These are phyloP conservation scores for Polyploca ridens DNA, from an alignment of 2,888 invertebrate species.

Conservation along the genomic window DNA sequence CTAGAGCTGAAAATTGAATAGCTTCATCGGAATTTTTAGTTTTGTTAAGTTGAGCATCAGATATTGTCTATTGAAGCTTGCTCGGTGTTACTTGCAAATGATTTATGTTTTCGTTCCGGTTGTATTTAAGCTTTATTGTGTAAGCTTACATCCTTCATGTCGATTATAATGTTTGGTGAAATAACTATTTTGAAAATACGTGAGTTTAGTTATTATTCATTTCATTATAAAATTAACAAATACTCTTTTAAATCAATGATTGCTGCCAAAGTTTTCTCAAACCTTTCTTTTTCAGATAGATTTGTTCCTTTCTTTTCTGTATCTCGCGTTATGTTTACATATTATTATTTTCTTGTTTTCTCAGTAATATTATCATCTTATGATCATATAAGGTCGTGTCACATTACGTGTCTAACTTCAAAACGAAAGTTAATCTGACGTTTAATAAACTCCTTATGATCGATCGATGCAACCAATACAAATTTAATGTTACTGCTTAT, in stretches of 20 bases:
- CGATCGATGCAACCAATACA: conserved; percentile 54
- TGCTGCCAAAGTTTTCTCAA: background rate
- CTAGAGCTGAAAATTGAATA: conserved; percentile 6
- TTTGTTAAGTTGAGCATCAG: conserved; percentile 50
- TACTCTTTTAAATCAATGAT: background rate
- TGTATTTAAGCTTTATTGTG: conserved; percentile 45
- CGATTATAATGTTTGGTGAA: conserved; percentile 17
- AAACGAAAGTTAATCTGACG: conserved; percentile 73
- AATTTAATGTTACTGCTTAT: conserved; percentile 23
- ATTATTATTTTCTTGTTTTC: background rate
- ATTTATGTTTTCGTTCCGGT: conserved; percentile 68
- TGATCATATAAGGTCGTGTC: conserved; percentile 64
- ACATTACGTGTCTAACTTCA: conserved; percentile 57
- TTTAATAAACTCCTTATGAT: conserved; percentile 70
- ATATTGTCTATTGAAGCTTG: conserved; percentile 65
- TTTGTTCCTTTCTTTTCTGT: background rate
- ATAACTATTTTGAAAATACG: conserved; percentile 9
- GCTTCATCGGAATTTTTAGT: conserved; percentile 14
- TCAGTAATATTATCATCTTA: conserved; percentile 15
- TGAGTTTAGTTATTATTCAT: too few relatives aligned
- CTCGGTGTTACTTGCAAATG: conserved; percentile 63
- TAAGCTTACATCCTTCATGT: conserved; percentile 11
- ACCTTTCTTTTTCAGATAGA: background rate
- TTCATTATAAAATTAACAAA: too few relatives aligned
- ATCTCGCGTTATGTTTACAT: background rate